Evolutionary conservation across 2,113 vertebrate genomes (phyloP).

Genomic region (Carassius gibelio): DNA sequence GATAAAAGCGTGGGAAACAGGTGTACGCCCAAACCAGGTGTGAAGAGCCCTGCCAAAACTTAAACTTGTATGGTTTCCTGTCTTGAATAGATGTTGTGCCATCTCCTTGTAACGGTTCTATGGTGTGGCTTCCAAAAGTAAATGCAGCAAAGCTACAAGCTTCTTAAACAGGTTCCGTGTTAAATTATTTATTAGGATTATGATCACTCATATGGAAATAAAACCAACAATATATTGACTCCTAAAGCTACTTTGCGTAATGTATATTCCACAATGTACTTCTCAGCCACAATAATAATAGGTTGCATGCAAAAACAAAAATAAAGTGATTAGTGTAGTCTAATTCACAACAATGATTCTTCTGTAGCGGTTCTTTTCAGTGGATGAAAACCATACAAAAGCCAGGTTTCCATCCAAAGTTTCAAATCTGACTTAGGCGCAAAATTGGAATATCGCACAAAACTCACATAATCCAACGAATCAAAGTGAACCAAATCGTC

Average conservation of each 20-base stretch:
- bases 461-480: too few species aligned
- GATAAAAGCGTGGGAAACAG: slow-evolving; percentile 20
- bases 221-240: slow-evolving; percentile 10
- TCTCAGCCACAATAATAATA: neutral
- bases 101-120: neutral
- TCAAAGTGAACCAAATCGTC: too few species aligned
- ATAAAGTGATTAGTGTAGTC: neutral
- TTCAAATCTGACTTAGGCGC: too few species aligned
- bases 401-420: too few species aligned
- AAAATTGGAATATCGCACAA: too few species aligned
- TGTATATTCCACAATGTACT: neutral
- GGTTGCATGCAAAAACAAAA: neutral
- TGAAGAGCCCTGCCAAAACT: neutral
- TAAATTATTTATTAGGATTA: slow-evolving; percentile 2
- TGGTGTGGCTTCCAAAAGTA: slow-evolving; percentile 1
- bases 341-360: neutral
- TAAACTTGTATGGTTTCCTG: slow-evolving; percentile 16
- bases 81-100: neutral
- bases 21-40: slow-evolving; percentile 13
- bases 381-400: neutral
- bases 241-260: neutral
- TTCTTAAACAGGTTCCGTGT: neutral
- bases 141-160: slow-evolving; percentile 4
- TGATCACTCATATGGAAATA: slow-evolving; percentile 8
- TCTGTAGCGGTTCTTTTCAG: neutral